Conservation (phyloP, 2,113 vertebrate species). For the Paramormyrops kingsleyae region DNA sequence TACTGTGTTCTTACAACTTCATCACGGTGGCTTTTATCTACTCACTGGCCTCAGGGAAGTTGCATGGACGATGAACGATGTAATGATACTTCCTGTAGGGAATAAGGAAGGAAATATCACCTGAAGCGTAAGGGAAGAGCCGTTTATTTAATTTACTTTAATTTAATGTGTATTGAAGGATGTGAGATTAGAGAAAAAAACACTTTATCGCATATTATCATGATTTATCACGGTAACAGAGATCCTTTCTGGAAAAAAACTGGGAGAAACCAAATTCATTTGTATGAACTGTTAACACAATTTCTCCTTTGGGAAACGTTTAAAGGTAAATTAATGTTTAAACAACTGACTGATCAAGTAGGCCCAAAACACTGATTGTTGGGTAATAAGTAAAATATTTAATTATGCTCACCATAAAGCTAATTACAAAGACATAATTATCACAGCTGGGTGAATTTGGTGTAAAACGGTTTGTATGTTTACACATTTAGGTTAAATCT, state of each 20-base stretch:
- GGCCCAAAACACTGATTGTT: neutral
- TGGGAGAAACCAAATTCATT: neutral
- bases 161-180: neutral
- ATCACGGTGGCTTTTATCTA: neutral
- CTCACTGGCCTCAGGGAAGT: neutral
- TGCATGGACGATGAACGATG: neutral
- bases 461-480: neutral
- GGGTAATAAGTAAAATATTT: constrained; percentile 1
- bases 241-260: neutral
- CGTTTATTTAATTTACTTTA: neutral
- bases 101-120: neutral
- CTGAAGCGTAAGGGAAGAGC: neutral
- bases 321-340: neutral
- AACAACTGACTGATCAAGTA: neutral
- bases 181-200: neutral
- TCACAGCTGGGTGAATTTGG: neutral
- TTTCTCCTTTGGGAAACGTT: neutral
- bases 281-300: neutral
- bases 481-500: neutral
- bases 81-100: neutral
- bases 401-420: neutral
- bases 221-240: neutral
- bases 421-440: neutral
- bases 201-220: neutral
- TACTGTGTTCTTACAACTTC: neutral